A percentile compares a stretch with the other conserved stretches of the same genome.
Conservation (phyloP, 2,888 invertebrate species). For the Xylota segnis region DNA sequence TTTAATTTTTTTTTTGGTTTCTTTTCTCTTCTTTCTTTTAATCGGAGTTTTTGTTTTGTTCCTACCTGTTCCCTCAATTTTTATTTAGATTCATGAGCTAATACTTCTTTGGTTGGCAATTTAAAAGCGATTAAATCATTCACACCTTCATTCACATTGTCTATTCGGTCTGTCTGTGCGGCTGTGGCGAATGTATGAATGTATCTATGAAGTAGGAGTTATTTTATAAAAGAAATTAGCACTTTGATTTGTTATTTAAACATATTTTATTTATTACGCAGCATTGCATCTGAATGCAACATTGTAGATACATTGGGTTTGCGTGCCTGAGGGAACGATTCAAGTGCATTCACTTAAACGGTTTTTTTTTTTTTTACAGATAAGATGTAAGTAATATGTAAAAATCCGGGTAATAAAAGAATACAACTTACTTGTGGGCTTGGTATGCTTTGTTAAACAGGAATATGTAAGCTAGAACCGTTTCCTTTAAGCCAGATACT, state of each 20-base stretch:
- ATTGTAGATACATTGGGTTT: neutral
- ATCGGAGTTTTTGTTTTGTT: conserved; percentile 17
- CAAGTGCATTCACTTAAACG: neutral
- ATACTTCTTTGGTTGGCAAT: conserved; percentile 59
- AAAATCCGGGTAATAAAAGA: neutral
- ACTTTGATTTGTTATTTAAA: neutral
- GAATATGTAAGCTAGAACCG: too few relatives aligned
- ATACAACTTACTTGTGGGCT: neutral
- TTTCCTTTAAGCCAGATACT: too few relatives aligned
- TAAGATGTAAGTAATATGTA: neutral
- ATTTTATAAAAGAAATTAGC: neutral
- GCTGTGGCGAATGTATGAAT: neutral
- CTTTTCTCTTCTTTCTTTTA: conserved; percentile 1
- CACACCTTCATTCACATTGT: conserved; percentile 61
- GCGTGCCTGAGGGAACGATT: neutral
- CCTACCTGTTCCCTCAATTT: conserved; percentile 25
- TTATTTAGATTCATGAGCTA: conserved; percentile 51
- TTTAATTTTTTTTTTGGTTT: conserved; percentile 3
- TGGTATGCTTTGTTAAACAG: neutral
- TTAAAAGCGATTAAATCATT: conserved; percentile 68
- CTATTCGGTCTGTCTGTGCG: neutral
- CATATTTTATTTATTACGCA: neutral
- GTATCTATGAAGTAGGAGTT: neutral
- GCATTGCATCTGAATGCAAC: conserved; percentile 16
- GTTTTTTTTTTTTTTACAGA: neutral